Evolutionary conservation across 2,113 vertebrate genomes (phyloP).

Genomic region (Boleophthalmus pectinirostris): DNA sequence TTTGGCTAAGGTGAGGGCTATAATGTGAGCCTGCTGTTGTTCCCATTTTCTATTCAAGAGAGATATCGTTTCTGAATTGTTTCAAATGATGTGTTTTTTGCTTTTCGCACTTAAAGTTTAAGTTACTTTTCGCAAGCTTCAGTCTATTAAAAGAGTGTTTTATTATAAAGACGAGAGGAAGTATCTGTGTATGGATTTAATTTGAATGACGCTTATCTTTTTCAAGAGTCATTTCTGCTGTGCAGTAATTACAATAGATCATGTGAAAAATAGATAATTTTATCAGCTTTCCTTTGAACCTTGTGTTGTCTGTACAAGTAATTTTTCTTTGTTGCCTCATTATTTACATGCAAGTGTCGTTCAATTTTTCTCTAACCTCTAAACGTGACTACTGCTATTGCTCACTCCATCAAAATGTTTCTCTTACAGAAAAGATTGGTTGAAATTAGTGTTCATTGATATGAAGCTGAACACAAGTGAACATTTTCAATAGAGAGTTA

Average conservation of each 20-base stretch:
- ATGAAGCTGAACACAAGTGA: background rate
- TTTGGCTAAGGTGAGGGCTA: background rate
- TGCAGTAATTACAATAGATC: conserved; percentile 1
- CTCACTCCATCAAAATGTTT: background rate
- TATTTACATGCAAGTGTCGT: conserved; percentile 40
- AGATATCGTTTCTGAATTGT: background rate
- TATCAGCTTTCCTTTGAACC: conserved; percentile 1
- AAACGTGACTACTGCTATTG: conserved; percentile 41
- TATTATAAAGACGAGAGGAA: background rate
- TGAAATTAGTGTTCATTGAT: background rate
- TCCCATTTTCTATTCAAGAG: background rate
- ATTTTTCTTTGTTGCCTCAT: conserved; percentile 14
- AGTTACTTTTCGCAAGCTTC: background rate
- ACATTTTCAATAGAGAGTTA: background rate
- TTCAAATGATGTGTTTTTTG: background rate
- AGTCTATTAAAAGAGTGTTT: background rate
- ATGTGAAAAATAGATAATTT: background rate
- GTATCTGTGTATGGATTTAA: background rate
- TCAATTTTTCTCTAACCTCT: background rate
- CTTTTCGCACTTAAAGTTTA: background rate
- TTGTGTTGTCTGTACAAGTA: background rate
- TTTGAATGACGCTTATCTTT: background rate
- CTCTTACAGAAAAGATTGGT: conserved; percentile 2
- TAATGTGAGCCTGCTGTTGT: background rate
- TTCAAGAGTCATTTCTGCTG: background rate